Evolutionary conservation across 2,113 vertebrate genomes (phyloP).

Genomic region (Cheirogaleus medius): DNA sequence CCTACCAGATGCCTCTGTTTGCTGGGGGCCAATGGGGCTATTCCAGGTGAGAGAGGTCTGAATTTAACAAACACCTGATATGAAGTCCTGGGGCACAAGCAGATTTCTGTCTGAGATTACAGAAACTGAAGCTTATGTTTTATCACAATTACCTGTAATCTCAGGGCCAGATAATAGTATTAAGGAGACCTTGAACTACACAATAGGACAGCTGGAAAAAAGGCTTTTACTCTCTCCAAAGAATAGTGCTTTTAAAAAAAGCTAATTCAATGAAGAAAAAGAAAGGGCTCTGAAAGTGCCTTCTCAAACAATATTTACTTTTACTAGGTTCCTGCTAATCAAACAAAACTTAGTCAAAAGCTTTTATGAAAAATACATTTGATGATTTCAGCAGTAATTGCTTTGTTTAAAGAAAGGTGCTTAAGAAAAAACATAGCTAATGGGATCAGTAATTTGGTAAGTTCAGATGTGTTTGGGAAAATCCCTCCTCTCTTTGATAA

Average conservation of each 20-base stretch:
- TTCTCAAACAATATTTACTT: slow-evolving; percentile 80
- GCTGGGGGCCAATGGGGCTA: neutral
- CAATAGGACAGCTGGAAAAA: slow-evolving; percentile 79
- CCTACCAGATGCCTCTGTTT: neutral
- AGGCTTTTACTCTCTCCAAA: slow-evolving; percentile 61
- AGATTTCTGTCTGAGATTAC: slow-evolving; percentile 74
- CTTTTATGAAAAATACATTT: slow-evolving; percentile 61
- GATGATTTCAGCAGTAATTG: slow-evolving; percentile 69
- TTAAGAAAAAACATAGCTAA: slow-evolving; percentile 65
- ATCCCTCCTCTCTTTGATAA: slow-evolving; percentile 77
- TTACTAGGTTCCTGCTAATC: slow-evolving; percentile 73
- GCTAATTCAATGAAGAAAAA: slow-evolving; percentile 69
- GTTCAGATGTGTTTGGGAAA: slow-evolving; percentile 78
- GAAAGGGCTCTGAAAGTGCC: slow-evolving; percentile 68
- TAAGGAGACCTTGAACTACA: slow-evolving; percentile 69
- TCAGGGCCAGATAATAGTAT: slow-evolving; percentile 71
- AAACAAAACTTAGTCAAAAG: slow-evolving; percentile 78
- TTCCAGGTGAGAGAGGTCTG: slow-evolving; percentile 70
- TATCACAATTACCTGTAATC: slow-evolving; percentile 79
- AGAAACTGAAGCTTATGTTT: slow-evolving; percentile 78
- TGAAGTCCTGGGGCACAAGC: slow-evolving; percentile 56
- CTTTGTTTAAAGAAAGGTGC: slow-evolving; percentile 64
- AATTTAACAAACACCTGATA: slow-evolving; percentile 64
- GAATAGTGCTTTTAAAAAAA: slow-evolving; percentile 77
- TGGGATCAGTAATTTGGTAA: slow-evolving; percentile 70